Evolutionary conservation across 1,140 invertebrate genomes (phyloP).

Genomic region (Goniozus legneri): DNA sequence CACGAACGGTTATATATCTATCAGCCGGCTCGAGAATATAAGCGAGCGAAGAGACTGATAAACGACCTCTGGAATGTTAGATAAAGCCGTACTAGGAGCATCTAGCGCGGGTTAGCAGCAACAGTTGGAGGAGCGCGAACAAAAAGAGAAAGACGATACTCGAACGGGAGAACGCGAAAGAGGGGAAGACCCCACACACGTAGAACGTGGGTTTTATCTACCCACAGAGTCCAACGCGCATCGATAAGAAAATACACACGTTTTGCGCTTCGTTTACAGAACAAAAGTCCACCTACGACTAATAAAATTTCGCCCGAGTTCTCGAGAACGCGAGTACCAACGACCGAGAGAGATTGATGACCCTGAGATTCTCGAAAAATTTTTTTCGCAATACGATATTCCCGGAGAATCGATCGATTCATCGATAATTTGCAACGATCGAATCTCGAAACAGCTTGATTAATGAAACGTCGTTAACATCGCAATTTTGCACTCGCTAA

Average conservation of each 20-base stretch:
- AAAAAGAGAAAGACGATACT: neutral
- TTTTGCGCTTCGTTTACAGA: neutral
- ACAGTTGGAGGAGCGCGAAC: slow-evolving; percentile 13
- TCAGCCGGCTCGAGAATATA: slow-evolving; percentile 29
- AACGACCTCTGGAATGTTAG: slow-evolving; percentile 44
- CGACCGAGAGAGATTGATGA: too few relatives aligned
- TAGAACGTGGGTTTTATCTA: slow-evolving; percentile 14
- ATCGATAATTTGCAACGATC: too few relatives aligned
- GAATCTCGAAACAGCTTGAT: too few relatives aligned
- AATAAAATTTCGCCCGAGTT: too few relatives aligned
- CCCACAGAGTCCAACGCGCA: slow-evolving; percentile 10
- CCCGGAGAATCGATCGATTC: too few relatives aligned
- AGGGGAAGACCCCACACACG: slow-evolving; percentile 9
- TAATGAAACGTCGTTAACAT: too few relatives aligned
- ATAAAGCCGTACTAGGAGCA: slow-evolving; percentile 39
- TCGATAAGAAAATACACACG: slow-evolving; percentile 13
- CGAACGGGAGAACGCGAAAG: too few relatives aligned
- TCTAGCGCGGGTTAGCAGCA: slow-evolving; percentile 9
- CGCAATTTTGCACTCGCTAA: too few relatives aligned
- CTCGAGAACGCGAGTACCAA: too few relatives aligned
- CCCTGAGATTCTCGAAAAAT: too few relatives aligned
- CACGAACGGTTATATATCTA: slow-evolving; percentile 21
- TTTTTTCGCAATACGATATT: too few relatives aligned
- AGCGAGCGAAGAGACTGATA: slow-evolving; percentile 35
- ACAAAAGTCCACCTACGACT: neutral